Evolutionary conservation across 2,113 vertebrate species (phyloP), one percentile per base, ranked within the genome.

Genomic region (Ctenomys sociabilis): DNA sequence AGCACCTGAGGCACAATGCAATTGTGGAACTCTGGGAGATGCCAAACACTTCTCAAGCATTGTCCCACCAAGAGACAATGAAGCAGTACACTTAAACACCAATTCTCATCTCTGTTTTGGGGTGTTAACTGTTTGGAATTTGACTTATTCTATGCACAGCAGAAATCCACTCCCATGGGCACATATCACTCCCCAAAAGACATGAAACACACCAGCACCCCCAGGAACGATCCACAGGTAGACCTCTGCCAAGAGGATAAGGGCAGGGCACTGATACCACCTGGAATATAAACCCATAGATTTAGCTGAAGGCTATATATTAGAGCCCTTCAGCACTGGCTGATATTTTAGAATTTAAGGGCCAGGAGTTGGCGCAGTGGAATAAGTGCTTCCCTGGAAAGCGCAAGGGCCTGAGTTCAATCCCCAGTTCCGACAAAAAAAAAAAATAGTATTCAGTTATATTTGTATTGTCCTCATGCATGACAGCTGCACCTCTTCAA

Each of bases 341-440:
- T 73, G n/a, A 80, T 8, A 78, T 21, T 88, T 91, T 54, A 88
- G 59, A 84, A 91, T 57, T n/a, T n/a, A n/a, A n/a, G n/a, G n/a
- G n/a, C n/a, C n/a, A n/a, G n/a, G n/a, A n/a, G n/a, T n/a, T n/a
- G n/a, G n/a, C n/a, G n/a, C n/a, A n/a, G n/a, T n/a, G n/a, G n/a
- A n/a, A n/a, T n/a, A n/a, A n/a, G n/a, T n/a, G n/a, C n/a, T n/a
- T n/a, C n/a, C n/a, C n/a, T n/a, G n/a, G n/a, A n/a, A n/a, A n/a
- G n/a, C n/a, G n/a, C n/a, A n/a, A n/a, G n/a, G n/a, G n/a, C n/a
- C n/a, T n/a, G n/a, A n/a, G n/a, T n/a, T n/a, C n/a, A n/a, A n/a
- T n/a, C n/a, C n/a, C n/a, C n/a, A n/a, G n/a, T n/a, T n/a, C n/a
- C n/a, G n/a, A n/a, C n/a, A n/a, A n/a, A n/a, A n/a, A n/a, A n/a